Percentiles rank a stretch among this genome's conserved stretches.
Evolutionary conservation across 2,888 invertebrate genomes (phyloP).

Genomic region (Neria commutata): DNA sequence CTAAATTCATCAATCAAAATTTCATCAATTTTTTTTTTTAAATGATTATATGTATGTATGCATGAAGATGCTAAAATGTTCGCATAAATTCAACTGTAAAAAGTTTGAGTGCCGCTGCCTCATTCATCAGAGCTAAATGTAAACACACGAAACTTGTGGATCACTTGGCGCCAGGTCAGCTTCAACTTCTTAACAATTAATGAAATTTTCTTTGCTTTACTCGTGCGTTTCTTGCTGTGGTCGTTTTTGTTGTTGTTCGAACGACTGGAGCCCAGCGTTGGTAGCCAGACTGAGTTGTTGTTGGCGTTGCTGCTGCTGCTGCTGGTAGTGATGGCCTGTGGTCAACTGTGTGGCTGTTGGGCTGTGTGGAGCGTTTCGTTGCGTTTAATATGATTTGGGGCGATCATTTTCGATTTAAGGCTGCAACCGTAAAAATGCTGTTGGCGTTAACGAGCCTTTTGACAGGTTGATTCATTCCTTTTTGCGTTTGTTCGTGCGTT

Average conservation of each 20-base stretch:
- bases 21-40: no score
- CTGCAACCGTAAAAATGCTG: conserved; percentile 55
- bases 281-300: conserved; percentile 1
- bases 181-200: conserved; percentile 47
- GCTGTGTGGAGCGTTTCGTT: conserved; percentile 13
- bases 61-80: no score
- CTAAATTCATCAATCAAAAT: no score
- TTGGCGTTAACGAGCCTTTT: conserved; percentile 61
- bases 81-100: not conserved
- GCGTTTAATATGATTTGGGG: conserved; percentile 36
- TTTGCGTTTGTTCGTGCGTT: no score
- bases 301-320: conserved; percentile 7
- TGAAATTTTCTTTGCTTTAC: conserved; percentile 43
- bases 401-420: conserved; percentile 44
- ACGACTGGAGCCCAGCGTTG: conserved; percentile 19
- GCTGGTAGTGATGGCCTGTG: not conserved
- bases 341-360: not conserved
- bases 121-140: not conserved
- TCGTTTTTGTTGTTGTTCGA: conserved; percentile 29
- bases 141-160: conserved; percentile 19
- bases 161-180: conserved; percentile 54
- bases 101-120: not conserved
- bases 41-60: no score
- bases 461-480: conserved; percentile 60
- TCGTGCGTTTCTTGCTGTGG: conserved; percentile 8